Evolutionary conservation across 2,888 invertebrate genomes (phyloP).

Genomic region (Melieria crassipennis): DNA sequence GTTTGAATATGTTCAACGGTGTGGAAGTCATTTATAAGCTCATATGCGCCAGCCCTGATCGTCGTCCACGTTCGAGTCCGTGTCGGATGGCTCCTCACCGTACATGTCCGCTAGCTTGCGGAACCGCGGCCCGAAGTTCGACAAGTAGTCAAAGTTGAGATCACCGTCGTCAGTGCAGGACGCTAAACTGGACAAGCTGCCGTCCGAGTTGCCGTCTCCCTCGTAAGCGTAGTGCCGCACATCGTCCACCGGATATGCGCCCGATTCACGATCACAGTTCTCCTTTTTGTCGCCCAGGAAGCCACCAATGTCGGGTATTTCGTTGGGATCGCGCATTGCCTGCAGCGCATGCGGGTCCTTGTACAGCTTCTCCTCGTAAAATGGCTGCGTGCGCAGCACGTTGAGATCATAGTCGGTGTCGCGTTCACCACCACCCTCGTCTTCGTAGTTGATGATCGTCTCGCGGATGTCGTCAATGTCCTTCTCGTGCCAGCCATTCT

Average conservation of each 20-base stretch:
- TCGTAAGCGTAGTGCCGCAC: slow-evolving; percentile 98
- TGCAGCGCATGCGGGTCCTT: slow-evolving; percentile 63
- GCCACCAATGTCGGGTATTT: slow-evolving; percentile 85
- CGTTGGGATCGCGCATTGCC: slow-evolving; percentile 66
- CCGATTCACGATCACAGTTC: slow-evolving; percentile 89
- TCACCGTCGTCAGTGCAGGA: slow-evolving; percentile 94
- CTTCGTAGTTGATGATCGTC: slow-evolving; percentile 97
- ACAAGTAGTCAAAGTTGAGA: slow-evolving; percentile 92
- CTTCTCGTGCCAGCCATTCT: slow-evolving; percentile 87
- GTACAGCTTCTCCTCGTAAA: slow-evolving; percentile 65
- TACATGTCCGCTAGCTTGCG: slow-evolving; percentile 94
- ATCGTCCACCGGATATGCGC: slow-evolving; percentile 93
- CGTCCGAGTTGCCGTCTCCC: slow-evolving; percentile 92
- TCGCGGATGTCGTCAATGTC: slow-evolving; percentile 96
- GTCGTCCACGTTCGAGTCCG: slow-evolving; percentile 80
- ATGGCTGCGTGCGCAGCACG: slow-evolving; percentile 64
- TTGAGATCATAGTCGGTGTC: slow-evolving; percentile 75
- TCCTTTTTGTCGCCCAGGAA: slow-evolving; percentile 91
- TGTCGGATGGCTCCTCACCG: slow-evolving; percentile 87
- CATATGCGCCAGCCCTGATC: slow-evolving; percentile 82
- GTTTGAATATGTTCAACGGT: slow-evolving; percentile 14
- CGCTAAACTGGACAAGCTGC: slow-evolving; percentile 90
- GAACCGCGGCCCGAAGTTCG: slow-evolving; percentile 96
- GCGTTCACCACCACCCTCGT: slow-evolving; percentile 98
- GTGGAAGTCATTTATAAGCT: slow-evolving; percentile 19